These are phyloP conservation scores for Marcusenius ussheri DNA, from an alignment of 2,113 vertebrate species.

Conservation along the genomic window DNA sequence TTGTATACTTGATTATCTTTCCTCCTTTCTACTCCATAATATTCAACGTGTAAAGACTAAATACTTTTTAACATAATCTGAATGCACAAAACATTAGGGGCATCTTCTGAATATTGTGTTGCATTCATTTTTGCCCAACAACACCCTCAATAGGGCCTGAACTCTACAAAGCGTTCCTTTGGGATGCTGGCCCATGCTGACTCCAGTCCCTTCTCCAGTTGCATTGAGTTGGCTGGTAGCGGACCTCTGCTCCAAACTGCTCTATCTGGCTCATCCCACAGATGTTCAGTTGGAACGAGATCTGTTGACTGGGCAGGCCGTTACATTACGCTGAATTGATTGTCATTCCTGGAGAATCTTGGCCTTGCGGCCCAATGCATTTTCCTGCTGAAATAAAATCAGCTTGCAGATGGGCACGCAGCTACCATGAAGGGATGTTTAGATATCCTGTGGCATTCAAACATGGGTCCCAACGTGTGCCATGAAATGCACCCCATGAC, in stretches of 20 bases:
- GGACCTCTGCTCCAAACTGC: background rate
- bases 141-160: background rate
- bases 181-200: background rate
- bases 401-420: background rate
- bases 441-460: background rate
- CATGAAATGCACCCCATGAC: background rate
- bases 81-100: background rate
- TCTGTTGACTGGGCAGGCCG: background rate
- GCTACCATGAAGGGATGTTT: background rate
- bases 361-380: background rate
- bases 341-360: conserved; percentile 1
- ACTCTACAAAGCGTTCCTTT: background rate
- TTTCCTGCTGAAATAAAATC: background rate
- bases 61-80: background rate
- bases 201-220: background rate
- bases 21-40: background rate
- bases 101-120: background rate
- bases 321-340: background rate
- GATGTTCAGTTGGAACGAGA: background rate
- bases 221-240: background rate
- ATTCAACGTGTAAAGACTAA: background rate
- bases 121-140: background rate
- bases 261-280: background rate
- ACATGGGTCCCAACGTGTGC: background rate
- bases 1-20: background rate